Evolutionary conservation across 2,113 vertebrate species (phyloP).

Genomic region (Bubo scandiacus): DNA sequence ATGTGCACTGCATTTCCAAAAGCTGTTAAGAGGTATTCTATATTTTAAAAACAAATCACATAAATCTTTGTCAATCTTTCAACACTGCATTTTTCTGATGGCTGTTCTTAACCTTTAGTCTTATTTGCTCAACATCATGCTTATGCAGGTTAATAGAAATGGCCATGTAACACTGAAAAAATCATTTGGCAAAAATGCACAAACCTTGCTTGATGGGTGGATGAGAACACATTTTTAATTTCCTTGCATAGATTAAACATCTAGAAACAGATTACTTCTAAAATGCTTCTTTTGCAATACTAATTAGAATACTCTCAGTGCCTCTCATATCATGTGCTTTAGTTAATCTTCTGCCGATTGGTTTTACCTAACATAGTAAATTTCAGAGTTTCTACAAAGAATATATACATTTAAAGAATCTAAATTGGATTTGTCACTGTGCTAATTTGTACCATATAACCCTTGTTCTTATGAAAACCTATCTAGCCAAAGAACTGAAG

Average conservation of each 20-base stretch:
- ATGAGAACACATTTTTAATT: neutral
- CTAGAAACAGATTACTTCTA: neutral
- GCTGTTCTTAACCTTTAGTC: neutral
- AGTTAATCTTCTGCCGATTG: neutral
- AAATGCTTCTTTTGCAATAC: neutral
- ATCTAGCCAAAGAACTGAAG: neutral
- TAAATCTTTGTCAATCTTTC: neutral
- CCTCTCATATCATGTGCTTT: neutral
- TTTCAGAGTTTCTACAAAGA: neutral
- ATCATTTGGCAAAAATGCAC: neutral
- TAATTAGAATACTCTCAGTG: neutral
- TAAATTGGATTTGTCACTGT: neutral
- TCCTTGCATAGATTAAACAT: neutral
- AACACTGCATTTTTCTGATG: neutral
- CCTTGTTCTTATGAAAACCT: neutral
- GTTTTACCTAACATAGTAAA: neutral
- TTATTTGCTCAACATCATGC: neutral
- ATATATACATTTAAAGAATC: neutral
- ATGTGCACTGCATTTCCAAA: neutral
- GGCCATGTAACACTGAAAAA: neutral
- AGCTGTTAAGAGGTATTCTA: neutral
- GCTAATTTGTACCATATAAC: neutral
- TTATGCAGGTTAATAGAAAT: neutral
- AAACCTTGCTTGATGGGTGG: neutral
- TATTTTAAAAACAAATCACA: neutral